Evolutionary conservation across 2,797 vertebrate genomes (phyloP).

Genomic region (Ibycter americanus): DNA sequence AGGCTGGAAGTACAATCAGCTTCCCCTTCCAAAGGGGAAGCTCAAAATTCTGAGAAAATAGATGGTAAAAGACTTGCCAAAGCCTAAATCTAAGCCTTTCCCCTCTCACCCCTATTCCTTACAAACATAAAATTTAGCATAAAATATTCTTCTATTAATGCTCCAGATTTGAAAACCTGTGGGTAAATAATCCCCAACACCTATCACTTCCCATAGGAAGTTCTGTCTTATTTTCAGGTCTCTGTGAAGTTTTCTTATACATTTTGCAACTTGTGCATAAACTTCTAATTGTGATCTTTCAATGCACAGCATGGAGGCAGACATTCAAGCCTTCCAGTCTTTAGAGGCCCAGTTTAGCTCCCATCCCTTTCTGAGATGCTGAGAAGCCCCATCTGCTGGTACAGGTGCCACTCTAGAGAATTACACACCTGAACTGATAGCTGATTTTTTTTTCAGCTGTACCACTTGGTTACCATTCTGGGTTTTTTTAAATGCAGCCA

Average conservation of each 20-base stretch:
- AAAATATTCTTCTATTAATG: neutral
- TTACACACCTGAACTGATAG: neutral
- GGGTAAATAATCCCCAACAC: neutral
- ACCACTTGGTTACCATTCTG: neutral
- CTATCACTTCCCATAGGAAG: neutral
- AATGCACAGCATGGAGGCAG: neutral
- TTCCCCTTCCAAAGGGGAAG: neutral
- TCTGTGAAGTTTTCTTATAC: neutral
- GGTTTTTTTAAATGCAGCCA: neutral
- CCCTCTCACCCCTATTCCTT: neutral
- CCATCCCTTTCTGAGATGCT: neutral
- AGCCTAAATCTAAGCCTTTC: neutral
- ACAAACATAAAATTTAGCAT: neutral
- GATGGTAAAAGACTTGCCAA: neutral
- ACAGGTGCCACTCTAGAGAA: neutral
- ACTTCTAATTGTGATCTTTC: neutral
- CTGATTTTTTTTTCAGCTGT: neutral
- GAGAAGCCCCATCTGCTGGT: slow-evolving; percentile 49
- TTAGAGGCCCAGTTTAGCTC: neutral
- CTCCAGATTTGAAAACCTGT: neutral
- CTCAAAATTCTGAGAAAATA: neutral
- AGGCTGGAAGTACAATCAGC: neutral
- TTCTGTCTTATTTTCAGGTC: neutral
- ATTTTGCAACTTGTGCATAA: neutral
- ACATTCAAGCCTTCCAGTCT: neutral